Conservation (phyloP, 2,888 invertebrate species). For the Hirtodrosophila cameraria region DNA sequence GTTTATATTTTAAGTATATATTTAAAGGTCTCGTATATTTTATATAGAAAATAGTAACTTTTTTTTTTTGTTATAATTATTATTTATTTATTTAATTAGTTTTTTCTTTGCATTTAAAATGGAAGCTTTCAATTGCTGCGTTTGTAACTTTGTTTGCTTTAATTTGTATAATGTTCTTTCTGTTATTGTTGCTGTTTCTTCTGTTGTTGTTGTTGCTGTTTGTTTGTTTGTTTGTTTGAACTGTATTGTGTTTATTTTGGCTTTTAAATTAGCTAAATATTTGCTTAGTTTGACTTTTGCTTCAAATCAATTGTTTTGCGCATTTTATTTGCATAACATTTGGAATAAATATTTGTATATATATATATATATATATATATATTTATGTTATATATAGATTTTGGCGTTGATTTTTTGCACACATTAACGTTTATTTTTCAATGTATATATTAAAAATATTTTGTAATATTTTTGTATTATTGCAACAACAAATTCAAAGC, state of each 20-base stretch:
- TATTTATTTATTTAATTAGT: constrained; percentile 50
- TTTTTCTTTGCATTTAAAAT: constrained; percentile 65
- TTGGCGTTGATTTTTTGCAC: too few relatives aligned
- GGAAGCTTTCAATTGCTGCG: constrained; percentile 79
- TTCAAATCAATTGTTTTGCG: constrained; percentile 27
- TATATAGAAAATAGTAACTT: constrained; percentile 74
- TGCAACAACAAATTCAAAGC: constrained; percentile 52
- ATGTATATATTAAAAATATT: constrained; percentile 50
- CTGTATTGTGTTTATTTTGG: constrained; percentile 26
- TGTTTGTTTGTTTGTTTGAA: constrained; percentile 1
- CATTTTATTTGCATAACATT: constrained; percentile 34
- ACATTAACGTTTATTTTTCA: too few relatives aligned
- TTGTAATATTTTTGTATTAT: constrained; percentile 31
- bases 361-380: constrained; percentile 24
- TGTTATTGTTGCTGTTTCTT: constrained; percentile 15
- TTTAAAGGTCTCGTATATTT: constrained; percentile 35
- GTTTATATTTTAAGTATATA: constrained; percentile 23
- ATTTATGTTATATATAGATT: too few relatives aligned
- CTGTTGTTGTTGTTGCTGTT: constrained; percentile 16
- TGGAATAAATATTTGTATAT: constrained; percentile 25
- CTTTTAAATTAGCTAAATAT: constrained; percentile 57
- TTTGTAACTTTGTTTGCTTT: constrained; percentile 74
- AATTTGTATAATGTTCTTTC: constrained; percentile 29
- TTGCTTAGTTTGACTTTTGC: constrained; percentile 47
- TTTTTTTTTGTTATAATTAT: constrained; percentile 42